Evolutionary conservation across 2,797 vertebrate genomes (phyloP).

Genomic region (Pipistrellus kuhlii): DNA sequence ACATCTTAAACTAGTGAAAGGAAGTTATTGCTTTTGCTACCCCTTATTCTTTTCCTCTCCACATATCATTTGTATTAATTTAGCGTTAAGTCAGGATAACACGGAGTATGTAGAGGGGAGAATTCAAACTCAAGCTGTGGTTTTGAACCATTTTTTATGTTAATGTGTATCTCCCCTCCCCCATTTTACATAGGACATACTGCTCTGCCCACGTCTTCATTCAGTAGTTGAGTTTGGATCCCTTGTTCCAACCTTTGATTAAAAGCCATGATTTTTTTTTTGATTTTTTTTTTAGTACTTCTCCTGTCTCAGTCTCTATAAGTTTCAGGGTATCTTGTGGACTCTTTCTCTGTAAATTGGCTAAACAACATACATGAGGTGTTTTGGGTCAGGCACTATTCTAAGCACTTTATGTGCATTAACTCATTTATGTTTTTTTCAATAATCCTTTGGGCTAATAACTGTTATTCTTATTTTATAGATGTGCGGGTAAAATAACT

Average conservation of each 20-base stretch:
- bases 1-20: not conserved
- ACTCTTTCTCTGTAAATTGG: not conserved
- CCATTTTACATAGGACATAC: not conserved
- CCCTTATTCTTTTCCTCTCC: not conserved
- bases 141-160: not conserved
- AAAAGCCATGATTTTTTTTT: not conserved
- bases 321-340: not conserved
- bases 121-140: not conserved
- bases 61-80: not conserved
- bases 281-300: not conserved
- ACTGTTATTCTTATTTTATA: not conserved
- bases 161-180: not conserved
- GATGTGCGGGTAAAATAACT: not conserved
- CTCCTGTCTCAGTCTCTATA: not conserved
- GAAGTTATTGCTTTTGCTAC: not conserved
- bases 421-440: not conserved
- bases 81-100: not conserved
- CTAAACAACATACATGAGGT: not conserved
- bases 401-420: not conserved
- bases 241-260: not conserved
- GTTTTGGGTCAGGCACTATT: not conserved
- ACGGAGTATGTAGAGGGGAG: not conserved
- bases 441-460: not conserved
- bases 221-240: constrained; percentile 10
- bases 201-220: not conserved